Evolutionary conservation across 2,797 vertebrate genomes (phyloP).

Genomic region (Pogoniulus pusillus): DNA sequence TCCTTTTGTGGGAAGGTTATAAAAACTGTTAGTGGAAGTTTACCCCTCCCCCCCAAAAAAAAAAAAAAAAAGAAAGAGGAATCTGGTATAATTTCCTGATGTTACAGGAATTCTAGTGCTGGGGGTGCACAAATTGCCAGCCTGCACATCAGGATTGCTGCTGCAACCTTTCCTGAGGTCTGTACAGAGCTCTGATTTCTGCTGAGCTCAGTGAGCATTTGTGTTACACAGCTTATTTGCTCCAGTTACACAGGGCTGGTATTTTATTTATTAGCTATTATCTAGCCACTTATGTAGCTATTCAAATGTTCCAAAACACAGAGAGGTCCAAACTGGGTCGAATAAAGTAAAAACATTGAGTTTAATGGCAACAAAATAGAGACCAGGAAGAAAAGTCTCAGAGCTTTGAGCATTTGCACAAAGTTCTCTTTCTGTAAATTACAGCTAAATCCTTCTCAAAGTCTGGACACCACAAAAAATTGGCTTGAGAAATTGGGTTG

Average conservation of each 20-base stretch:
- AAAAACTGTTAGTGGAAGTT: neutral
- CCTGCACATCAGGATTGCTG: neutral
- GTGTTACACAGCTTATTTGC: neutral
- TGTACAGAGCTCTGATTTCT: neutral
- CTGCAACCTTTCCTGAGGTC: neutral
- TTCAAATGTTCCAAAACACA: conserved; percentile 2
- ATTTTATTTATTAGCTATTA: conserved; percentile 25
- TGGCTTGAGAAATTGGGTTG: neutral
- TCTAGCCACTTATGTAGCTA: conserved; percentile 19
- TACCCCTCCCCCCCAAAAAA: too few relatives aligned
- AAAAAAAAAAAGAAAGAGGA: neutral
- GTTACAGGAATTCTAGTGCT: neutral
- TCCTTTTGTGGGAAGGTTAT: neutral
- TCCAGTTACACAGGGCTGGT: neutral
- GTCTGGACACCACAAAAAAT: neutral
- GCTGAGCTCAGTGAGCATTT: neutral
- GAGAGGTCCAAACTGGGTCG: neutral
- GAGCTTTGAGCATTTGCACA: neutral
- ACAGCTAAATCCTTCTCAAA: neutral
- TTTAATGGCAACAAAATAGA: neutral
- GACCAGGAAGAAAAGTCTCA: neutral
- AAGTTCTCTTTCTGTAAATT: neutral
- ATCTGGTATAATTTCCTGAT: neutral
- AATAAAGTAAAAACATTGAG: conserved; percentile 13
- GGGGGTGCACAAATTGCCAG: neutral